phyloP scores from a whole-genome alignment of 2,113 vertebrate species.

The Callopanchax toddi region DNA sequence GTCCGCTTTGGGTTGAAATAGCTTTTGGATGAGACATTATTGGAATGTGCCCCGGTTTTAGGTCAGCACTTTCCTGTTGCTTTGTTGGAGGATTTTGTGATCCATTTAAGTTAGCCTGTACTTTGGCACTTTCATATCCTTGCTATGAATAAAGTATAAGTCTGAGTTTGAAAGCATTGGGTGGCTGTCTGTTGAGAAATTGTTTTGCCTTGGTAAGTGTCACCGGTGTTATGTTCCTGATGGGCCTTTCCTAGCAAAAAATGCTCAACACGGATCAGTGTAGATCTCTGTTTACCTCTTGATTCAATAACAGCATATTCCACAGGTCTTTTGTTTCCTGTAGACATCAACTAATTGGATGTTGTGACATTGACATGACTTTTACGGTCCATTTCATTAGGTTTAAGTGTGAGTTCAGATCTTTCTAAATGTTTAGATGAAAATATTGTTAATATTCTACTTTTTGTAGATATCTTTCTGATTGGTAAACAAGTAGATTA shows the following conservation, averaged over 20 bases:
- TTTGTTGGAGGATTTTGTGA: constrained; percentile 58
- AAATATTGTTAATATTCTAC: too few species aligned
- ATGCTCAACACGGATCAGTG: constrained; percentile 39
- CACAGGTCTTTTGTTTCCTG: not conserved
- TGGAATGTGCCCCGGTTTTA: constrained; percentile 24
- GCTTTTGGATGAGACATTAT: constrained; percentile 43
- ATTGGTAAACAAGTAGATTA: too few species aligned
- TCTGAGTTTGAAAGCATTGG: constrained; percentile 58
- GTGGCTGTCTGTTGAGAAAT: constrained; percentile 60
- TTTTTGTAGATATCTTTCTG: too few species aligned
- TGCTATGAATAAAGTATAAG: constrained; percentile 62
- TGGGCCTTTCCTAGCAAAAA: constrained; percentile 36
- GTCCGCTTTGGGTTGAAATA: constrained; percentile 43
- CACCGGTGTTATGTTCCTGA: constrained; percentile 41
- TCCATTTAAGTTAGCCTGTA: constrained; percentile 38
- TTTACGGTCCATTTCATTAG: too few species aligned
- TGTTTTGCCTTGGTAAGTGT: constrained; percentile 60
- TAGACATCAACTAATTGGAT: too few species aligned
- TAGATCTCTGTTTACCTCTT: constrained; percentile 54
- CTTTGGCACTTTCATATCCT: constrained; percentile 46
- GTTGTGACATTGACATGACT: too few species aligned
- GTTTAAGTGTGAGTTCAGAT: too few species aligned
- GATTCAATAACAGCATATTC: constrained; percentile 27
- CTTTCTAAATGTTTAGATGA: too few species aligned
- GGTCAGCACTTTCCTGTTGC: constrained; percentile 39